Evolutionary conservation across 2,888 invertebrate genomes (phyloP).

Genomic region (Phymatocera aterrima): DNA sequence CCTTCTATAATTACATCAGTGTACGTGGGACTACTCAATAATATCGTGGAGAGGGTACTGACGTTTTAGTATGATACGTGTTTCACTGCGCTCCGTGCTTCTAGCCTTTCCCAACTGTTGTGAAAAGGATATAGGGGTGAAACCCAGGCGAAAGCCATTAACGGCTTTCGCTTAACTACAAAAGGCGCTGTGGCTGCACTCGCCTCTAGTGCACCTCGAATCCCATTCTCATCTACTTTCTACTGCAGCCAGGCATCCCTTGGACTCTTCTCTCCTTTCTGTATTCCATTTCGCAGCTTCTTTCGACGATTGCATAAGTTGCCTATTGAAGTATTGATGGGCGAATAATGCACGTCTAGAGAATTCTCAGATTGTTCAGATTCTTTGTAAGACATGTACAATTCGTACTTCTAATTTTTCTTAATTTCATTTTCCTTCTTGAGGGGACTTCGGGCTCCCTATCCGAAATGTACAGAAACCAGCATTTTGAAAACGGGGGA

Average conservation of each 20-base stretch:
- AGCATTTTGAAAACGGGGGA: too few species aligned
- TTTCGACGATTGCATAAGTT: not conserved
- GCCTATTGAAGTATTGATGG: not conserved
- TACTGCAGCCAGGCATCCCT: not conserved
- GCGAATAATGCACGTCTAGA: not conserved
- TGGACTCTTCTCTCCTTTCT: not conserved
- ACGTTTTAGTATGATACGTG: slow-evolving; percentile 1
- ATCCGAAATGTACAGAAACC: too few species aligned
- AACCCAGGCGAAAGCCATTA: slow-evolving; percentile 28
- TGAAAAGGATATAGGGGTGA: not conserved
- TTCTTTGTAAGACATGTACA: not conserved
- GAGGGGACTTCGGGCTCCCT: not conserved
- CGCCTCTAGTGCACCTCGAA: slow-evolving; percentile 8
- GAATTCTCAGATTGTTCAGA: not conserved
- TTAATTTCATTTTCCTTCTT: not conserved
- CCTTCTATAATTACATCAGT: not conserved
- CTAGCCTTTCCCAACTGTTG: not conserved
- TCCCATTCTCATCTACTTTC: not conserved
- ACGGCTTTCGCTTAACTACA: slow-evolving; percentile 32
- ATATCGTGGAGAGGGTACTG: not conserved
- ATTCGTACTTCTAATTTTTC: not conserved
- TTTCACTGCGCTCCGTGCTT: not conserved
- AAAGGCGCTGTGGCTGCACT: slow-evolving; percentile 13
- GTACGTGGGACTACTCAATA: not conserved
- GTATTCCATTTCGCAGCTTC: slow-evolving; percentile 17